phyloP scores from a whole-genome alignment of 2,113 vertebrate genomes.

The Indicator maculatus region DNA sequence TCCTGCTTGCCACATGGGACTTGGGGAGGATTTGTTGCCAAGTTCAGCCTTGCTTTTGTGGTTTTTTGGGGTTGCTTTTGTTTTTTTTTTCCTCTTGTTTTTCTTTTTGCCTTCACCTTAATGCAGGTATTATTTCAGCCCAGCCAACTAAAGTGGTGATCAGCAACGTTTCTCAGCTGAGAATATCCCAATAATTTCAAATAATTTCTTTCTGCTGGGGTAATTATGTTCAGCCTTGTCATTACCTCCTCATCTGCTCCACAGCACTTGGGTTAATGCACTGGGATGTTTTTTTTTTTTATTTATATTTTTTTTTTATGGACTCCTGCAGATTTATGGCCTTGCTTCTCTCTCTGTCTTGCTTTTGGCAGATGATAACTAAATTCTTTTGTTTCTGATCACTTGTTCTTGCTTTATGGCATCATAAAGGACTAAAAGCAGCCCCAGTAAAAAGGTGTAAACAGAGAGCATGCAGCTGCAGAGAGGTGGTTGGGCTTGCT shows the following conservation, averaged over 20 bases:
- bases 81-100: no score
- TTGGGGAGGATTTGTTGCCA: background rate
- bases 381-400: constrained; percentile 65
- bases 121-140: background rate
- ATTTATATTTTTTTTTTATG: background rate
- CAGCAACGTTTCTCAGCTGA: background rate
- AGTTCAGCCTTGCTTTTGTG: background rate
- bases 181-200: background rate
- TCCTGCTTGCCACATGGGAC: background rate
- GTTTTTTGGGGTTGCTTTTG: background rate
- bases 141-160: background rate
- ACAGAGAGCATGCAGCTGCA: background rate
- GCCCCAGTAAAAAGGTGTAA: constrained; percentile 30
- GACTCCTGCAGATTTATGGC: constrained; percentile 25
- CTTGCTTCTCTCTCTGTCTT: constrained; percentile 34
- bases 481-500: background rate
- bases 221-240: constrained; percentile 26
- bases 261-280: background rate
- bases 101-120: background rate
- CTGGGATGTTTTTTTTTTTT: background rate
- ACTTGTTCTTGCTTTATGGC: constrained; percentile 54
- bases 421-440: constrained; percentile 50
- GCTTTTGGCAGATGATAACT: constrained; percentile 37
- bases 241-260: constrained; percentile 22
- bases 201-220: background rate